phyloP scores from a whole-genome alignment of 2,797 vertebrate genomes.

The Bradypus variegatus region DNA sequence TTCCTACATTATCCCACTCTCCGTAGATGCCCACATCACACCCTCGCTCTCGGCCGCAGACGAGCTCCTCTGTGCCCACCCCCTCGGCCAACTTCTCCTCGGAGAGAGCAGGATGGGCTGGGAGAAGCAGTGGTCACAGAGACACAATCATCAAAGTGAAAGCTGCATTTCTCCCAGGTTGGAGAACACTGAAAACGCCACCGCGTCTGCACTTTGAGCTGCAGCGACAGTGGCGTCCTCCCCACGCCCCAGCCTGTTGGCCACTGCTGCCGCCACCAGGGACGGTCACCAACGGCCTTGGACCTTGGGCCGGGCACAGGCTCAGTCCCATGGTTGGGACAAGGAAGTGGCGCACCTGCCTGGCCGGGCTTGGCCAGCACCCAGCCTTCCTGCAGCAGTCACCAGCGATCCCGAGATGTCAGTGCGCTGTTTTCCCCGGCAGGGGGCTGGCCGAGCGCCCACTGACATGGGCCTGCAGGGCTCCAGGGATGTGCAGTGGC shows the following conservation, averaged over 20 bases:
- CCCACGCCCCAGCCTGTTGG: rapidly evolving
- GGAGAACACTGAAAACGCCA: neutral
- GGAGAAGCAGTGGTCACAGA: rapidly evolving
- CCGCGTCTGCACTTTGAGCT: rapidly evolving
- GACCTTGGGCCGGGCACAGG: too few relatives aligned
- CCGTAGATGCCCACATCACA: neutral
- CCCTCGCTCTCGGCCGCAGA: neutral
- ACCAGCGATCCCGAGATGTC: too few relatives aligned
- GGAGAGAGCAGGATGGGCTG: neutral
- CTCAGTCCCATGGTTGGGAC: neutral
- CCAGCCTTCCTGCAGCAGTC: too few relatives aligned
- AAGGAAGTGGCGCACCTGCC: neutral
- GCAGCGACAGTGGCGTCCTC: rapidly evolving
- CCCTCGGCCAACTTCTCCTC: neutral
- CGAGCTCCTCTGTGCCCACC: rapidly evolving
- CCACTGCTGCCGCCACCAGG: neutral
- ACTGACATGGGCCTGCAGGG: too few relatives aligned
- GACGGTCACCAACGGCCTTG: rapidly evolving
- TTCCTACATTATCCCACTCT: neutral
- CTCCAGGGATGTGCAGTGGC: too few relatives aligned
- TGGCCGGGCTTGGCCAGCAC: too few relatives aligned
- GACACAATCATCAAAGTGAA: rapidly evolving
- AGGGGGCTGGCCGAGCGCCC: rapidly evolving
- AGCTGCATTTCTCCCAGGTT: too few relatives aligned
- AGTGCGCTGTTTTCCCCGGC: neutral